Percentiles rank a stretch among this genome's conserved stretches.
Conservation (phyloP, 1,140 invertebrate species). For the Zelostemma sp. region DNA sequence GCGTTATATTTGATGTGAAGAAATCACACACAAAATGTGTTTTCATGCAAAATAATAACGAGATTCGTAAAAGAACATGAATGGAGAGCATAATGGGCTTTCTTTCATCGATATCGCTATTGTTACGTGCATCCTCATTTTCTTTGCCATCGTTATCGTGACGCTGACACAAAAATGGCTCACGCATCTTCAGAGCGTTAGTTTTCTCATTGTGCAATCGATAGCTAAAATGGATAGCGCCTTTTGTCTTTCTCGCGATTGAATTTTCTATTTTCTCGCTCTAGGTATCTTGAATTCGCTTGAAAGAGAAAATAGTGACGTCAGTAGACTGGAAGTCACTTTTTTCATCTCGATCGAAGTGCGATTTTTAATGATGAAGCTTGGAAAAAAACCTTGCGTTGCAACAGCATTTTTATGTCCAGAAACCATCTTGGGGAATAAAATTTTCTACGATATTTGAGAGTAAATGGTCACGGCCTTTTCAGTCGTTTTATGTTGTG, state of each 20-base stretch:
- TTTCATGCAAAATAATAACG: not conserved
- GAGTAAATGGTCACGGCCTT: not conserved
- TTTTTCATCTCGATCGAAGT: not conserved
- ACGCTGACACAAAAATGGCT: constrained; percentile 29
- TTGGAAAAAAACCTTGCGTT: not conserved
- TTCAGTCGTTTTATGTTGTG: not conserved
- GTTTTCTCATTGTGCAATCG: constrained; percentile 34
- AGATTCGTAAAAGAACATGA: constrained; percentile 4
- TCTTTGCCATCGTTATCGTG: constrained; percentile 27
- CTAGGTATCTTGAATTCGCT: not conserved
- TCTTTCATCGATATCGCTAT: constrained; percentile 22
- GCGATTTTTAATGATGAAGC: not conserved
- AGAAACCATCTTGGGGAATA: not conserved
- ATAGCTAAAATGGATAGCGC: constrained; percentile 27
- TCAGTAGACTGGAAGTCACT: not conserved
- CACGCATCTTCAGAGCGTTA: constrained; percentile 34
- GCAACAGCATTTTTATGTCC: not conserved
- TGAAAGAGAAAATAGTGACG: not conserved
- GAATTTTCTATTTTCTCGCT: not conserved
- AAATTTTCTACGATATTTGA: not conserved
- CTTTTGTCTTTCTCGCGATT: constrained; percentile 26
- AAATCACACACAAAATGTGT: too few species aligned
- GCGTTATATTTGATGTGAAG: too few species aligned
- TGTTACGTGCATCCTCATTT: constrained; percentile 33
- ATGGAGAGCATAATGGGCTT: constrained; percentile 27